phyloP scores from a whole-genome alignment of 1,140 invertebrate species.

The Ephestia elutella region DNA sequence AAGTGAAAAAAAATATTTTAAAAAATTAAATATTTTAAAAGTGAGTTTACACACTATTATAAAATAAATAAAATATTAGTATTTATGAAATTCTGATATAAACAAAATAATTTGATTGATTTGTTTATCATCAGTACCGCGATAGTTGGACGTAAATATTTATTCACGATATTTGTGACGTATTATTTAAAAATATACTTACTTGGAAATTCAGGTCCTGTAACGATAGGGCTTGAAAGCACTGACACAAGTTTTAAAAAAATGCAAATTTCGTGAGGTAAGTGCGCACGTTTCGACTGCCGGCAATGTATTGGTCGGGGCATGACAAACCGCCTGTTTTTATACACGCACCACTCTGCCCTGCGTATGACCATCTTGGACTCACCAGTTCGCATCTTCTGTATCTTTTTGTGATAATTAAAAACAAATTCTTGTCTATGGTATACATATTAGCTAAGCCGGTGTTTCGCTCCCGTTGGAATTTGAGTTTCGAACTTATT shows the following conservation, averaged over 20 bases:
- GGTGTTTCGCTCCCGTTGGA: not conserved
- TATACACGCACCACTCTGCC: conserved; percentile 50
- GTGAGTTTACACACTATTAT: too few relatives aligned
- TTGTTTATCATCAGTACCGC: too few relatives aligned
- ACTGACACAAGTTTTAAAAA: conserved; percentile 54
- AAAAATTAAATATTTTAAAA: too few relatives aligned
- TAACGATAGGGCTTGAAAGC: conserved; percentile 35
- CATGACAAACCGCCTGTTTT: conserved; percentile 52
- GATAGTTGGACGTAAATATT: not conserved
- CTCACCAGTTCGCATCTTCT: conserved; percentile 19
- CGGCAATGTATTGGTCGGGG: conserved; percentile 60
- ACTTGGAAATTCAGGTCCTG: conserved; percentile 52
- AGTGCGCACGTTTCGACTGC: conserved; percentile 55
- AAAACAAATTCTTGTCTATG: conserved; percentile 19
- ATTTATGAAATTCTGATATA: too few relatives aligned
- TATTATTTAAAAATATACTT: conserved; percentile 24
- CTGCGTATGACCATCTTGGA: conserved; percentile 30
- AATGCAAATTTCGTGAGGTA: conserved; percentile 36
- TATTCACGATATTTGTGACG: not conserved
- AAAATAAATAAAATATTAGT: too few relatives aligned
- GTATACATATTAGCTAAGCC: conserved; percentile 3
- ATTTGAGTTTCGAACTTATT: not conserved
- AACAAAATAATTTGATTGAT: too few relatives aligned
- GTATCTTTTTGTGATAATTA: conserved; percentile 12
- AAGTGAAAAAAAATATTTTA: too few relatives aligned